phyloP scores from a whole-genome alignment of 1,140 invertebrate species.

The Rhizoglyphus robini region DNA sequence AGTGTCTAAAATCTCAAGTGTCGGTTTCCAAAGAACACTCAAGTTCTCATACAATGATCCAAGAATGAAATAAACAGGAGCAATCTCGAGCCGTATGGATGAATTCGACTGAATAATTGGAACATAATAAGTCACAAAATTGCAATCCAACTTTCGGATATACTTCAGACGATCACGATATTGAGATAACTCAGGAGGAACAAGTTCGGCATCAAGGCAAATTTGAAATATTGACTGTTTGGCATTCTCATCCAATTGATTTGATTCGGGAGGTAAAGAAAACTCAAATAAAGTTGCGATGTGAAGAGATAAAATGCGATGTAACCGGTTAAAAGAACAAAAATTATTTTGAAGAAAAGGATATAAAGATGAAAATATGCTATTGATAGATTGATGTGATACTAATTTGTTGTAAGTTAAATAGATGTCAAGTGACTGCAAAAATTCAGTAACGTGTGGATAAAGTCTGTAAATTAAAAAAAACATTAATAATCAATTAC shows the following conservation, averaged over 20 bases:
- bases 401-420: background rate
- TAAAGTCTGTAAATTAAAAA: background rate
- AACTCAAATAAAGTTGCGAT: constrained; percentile 54
- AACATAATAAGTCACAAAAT: constrained; percentile 30
- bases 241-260: constrained; percentile 30
- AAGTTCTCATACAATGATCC: constrained; percentile 74
- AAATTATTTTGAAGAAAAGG: constrained; percentile 18
- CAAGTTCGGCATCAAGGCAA: constrained; percentile 53
- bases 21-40: constrained; percentile 70
- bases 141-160: constrained; percentile 52
- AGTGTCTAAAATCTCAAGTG: constrained; percentile 41
- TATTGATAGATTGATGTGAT: background rate
- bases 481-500: background rate
- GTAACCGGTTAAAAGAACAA: constrained; percentile 30
- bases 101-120: constrained; percentile 21
- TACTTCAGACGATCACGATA: constrained; percentile 59
- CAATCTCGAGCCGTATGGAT: constrained; percentile 22
- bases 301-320: constrained; percentile 51
- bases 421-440: constrained; percentile 13
- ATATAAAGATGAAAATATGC: constrained; percentile 9
- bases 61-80: constrained; percentile 57
- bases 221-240: constrained; percentile 42
- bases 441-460: background rate
- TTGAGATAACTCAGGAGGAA: constrained; percentile 49
- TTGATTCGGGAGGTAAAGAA: constrained; percentile 32